Evolutionary conservation across 2,113 vertebrate species (phyloP).

Genomic region (Prietella phreatophila): DNA sequence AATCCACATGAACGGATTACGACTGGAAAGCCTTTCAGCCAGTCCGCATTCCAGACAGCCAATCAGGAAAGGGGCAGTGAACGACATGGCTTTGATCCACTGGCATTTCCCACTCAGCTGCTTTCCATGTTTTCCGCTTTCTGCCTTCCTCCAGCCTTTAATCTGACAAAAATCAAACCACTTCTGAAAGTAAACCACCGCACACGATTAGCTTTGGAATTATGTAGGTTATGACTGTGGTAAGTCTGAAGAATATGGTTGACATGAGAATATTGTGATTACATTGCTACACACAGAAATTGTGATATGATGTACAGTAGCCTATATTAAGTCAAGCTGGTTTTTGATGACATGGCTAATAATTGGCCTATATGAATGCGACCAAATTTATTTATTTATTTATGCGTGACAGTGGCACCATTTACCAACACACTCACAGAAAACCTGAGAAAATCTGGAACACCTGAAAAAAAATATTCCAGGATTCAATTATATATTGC

Average conservation of each 20-base stretch:
- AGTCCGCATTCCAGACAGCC: slow-evolving; percentile 45
- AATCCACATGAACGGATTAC: slow-evolving; percentile 40
- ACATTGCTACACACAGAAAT: neutral
- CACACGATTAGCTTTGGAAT: slow-evolving; percentile 24
- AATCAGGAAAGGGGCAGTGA: slow-evolving; percentile 38
- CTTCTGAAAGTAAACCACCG: slow-evolving; percentile 6
- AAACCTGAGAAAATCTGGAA: neutral
- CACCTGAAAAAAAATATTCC: neutral
- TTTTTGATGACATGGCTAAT: neutral
- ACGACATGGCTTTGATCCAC: slow-evolving; percentile 32
- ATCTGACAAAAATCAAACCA: slow-evolving; percentile 13
- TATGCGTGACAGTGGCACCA: neutral
- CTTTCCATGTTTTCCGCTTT: neutral
- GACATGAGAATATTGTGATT: neutral
- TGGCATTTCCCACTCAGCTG: slow-evolving; percentile 4
- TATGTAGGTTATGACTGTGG: neutral
- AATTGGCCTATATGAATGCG: neutral
- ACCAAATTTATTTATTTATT: neutral
- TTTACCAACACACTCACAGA: neutral
- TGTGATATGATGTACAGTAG: neutral
- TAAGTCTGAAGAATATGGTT: neutral
- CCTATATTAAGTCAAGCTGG: neutral
- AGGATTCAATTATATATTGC: neutral
- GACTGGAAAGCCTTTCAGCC: slow-evolving; percentile 42
- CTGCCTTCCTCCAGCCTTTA: neutral